Evolutionary conservation across 2,888 invertebrate species (phyloP), one percentile per base, ranked within the genome.

Genomic region (Nemurella pictetii): DNA sequence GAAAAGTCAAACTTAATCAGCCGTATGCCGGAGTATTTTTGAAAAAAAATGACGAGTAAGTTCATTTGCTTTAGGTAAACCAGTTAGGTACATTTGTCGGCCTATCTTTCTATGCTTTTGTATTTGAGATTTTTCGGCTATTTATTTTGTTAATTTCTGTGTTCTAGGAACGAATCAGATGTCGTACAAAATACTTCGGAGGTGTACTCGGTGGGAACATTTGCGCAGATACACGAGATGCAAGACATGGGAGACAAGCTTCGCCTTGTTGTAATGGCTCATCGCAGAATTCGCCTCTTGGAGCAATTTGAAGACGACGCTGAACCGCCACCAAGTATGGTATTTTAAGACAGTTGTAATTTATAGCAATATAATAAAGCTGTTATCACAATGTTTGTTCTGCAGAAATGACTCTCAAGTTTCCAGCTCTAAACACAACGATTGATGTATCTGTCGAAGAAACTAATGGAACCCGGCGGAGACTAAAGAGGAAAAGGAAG

Each of bases 11-110:
- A 90, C 90, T 99, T 25, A 98, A 98, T 90, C 98, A 98, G 90
- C 99, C 99, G 0, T 99, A 99, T 89, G 95, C 98, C 82, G 99
- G 99, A 3, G 95, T 99, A 83, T 99, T 99, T 89, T 92, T 99
- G 88, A 98, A 98, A 89, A 97, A 95, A 89, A 95, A 95, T 88
- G 96, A 97, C 89, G 97, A 96, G 94, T 94, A 90, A 89, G 91
- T 89, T 30, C 12, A 12, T 30, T 73, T 83, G 35, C 36, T n/a
- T 80, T 15, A 0, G 28, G 32, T 3, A 5, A 80, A 20, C 28
- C 0, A 78, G 2, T 30, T 77, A 77, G 77, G 9, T 26, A 77
- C 15, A 29, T 15, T 30, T 80, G 25, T 80, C 25, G 80, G n/a
- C 25, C 32, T 84, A 28, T 12, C 55, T 12, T 36, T 36, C 15